Conservation (phyloP, 2,888 invertebrate genomes). For the Vandiemenella viatica region DNA sequence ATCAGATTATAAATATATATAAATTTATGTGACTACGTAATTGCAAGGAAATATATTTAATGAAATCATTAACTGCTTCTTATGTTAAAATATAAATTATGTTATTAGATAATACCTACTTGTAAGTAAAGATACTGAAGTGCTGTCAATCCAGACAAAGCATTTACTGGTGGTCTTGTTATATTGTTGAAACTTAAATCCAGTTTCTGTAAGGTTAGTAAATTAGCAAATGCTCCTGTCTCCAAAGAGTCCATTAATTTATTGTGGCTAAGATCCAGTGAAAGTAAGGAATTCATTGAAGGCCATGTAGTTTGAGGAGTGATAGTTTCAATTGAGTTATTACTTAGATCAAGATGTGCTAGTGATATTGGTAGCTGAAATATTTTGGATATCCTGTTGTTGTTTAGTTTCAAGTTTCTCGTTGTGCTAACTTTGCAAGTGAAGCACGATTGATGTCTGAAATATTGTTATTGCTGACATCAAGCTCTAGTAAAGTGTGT, state of each 20-base stretch:
- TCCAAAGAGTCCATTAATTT: constrained; percentile 47
- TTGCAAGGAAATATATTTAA: no score
- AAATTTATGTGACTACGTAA: no score
- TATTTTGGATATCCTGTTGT: constrained; percentile 48
- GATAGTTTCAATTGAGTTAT: constrained; percentile 53
- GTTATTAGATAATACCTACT: background rate
- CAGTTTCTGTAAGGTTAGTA: constrained; percentile 58
- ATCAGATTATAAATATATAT: no score
- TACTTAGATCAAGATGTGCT: constrained; percentile 51
- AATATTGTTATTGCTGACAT: constrained; percentile 48
- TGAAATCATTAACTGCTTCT: no score
- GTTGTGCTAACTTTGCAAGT: constrained; percentile 53
- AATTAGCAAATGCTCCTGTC: constrained; percentile 49
- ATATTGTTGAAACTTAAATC: constrained; percentile 56
- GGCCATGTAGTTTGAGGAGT: constrained; percentile 57
- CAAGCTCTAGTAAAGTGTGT: constrained; percentile 61
- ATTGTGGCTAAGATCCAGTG: constrained; percentile 62
- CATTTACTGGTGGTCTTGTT: constrained; percentile 58
- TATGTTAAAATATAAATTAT: background rate
- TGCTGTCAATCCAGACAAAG: constrained; percentile 48
- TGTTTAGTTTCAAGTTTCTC: constrained; percentile 39
- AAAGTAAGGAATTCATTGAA: constrained; percentile 70
- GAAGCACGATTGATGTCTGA: constrained; percentile 43
- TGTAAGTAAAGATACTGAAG: background rate
- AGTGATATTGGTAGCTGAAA: constrained; percentile 56